Conservation (phyloP, 2,113 vertebrate genomes). For the Bambusicola thoracicus region DNA sequence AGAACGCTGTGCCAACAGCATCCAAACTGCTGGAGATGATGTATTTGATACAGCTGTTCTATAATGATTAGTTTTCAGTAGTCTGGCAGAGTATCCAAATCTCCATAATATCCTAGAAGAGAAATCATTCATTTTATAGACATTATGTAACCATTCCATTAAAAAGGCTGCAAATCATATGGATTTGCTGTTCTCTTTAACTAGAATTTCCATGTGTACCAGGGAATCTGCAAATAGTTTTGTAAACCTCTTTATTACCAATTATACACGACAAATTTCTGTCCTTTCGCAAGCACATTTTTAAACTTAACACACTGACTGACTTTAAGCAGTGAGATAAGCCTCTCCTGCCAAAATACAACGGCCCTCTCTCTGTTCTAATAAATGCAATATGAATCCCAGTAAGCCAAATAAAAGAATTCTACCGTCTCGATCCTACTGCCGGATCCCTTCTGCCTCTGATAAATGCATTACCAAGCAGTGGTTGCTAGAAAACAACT, state of each 20-base stretch:
- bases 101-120: slow-evolving; percentile 74
- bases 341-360: background rate
- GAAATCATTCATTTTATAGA: slow-evolving; percentile 70
- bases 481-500: slow-evolving; percentile 5
- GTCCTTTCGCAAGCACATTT: background rate
- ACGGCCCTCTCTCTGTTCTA: slow-evolving; percentile 8
- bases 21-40: slow-evolving; percentile 43
- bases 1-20: slow-evolving; percentile 21
- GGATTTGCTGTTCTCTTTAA: slow-evolving; percentile 55
- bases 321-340: background rate
- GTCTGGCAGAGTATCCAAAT: slow-evolving; percentile 59
- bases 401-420: background rate
- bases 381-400: background rate
- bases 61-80: slow-evolving; percentile 66
- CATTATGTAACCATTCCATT: slow-evolving; percentile 67
- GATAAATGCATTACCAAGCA: background rate
- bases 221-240: slow-evolving; percentile 41
- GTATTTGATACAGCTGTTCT: slow-evolving; percentile 55
- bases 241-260: slow-evolving; percentile 37
- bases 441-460: background rate
- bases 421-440: background rate
- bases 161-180: slow-evolving; percentile 49
- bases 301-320: background rate
- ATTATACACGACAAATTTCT: background rate
- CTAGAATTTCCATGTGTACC: slow-evolving; percentile 43